These are phyloP conservation scores for Ecliptopera silaceata DNA, from an alignment of 2,888 invertebrate genomes.

Conservation along the genomic window DNA sequence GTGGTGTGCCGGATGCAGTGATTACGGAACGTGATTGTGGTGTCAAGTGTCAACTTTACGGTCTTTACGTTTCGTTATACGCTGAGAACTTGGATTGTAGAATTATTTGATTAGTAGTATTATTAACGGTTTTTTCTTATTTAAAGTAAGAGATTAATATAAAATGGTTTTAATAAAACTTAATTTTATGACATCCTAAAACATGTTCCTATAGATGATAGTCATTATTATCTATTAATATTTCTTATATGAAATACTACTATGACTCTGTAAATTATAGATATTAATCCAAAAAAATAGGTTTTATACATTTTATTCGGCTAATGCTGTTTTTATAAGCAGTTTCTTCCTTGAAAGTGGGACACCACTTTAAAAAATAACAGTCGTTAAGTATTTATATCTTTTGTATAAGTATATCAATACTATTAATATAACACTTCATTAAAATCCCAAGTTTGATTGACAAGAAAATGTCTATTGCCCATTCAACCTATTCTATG, in stretches of 20 bases:
- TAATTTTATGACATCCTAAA: no score
- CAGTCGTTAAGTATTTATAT: neutral
- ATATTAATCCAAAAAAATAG: no score
- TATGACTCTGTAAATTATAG: no score
- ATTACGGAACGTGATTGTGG: slow-evolving; percentile 14
- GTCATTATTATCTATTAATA: no score
- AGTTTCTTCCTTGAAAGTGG: neutral
- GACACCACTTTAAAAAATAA: neutral
- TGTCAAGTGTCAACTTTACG: no score
- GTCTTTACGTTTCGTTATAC: slow-evolving; percentile 15
- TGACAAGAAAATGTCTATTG: slow-evolving; percentile 20
- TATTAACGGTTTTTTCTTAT: no score
- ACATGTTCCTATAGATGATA: no score
- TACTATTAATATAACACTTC: slow-evolving; percentile 5
- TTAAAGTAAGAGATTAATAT: no score
- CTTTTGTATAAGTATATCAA: neutral
- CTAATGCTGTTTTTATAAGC: no score
- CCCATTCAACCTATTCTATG: slow-evolving; percentile 21
- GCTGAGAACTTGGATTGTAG: slow-evolving; percentile 1
- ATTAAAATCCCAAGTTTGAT: slow-evolving; percentile 16
- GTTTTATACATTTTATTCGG: no score
- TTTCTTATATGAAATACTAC: no score
- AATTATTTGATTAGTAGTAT: neutral
- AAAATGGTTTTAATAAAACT: no score
- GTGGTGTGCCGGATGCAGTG: slow-evolving; percentile 32